Base-by-base conservation (phyloP, 2,797 vertebrate genomes). In the Dryobates pubescens region DNA sequence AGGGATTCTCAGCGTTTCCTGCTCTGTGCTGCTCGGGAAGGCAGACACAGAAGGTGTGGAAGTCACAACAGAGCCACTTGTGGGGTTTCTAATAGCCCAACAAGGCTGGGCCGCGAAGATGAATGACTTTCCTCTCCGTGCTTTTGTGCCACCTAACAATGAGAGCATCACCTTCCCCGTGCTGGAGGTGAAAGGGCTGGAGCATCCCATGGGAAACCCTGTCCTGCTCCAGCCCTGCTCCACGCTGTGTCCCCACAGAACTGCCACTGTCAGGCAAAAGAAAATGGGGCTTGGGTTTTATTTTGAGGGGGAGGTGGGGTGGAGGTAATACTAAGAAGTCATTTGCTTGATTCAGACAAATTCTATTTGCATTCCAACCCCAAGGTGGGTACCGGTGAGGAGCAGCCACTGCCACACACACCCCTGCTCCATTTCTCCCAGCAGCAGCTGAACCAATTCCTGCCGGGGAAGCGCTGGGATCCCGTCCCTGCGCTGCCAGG, bases 361-460 rank as follows among this genome's bases (percentile, higher is more conserved):
- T 53, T 2, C 2, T 0, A 2, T 26, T 16, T 22, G 27, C 27
- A 0, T 41, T 14, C 10, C 70, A 8, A 1, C 1, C 0, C 5
- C 15, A 1, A 3, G 1, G 7, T 13, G n/a, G 65, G 45, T 47
- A n/a, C 23, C 6, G 3, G 41, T 1, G 29, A 20, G 78, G 57
- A 72, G 84, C 6, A 1, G 63, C 82, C 3, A 61, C 67, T 10
- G 74, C 79, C 3, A 12, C 17, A 1, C 27, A 12, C 17, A 1
- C 20, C 36, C 19, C 0, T 1, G 51, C 90, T 2, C 54, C 17
- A 1, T 12, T 23, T 8, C 36, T 17, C 54, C 32, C 9, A 2
- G 62, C 32, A 54, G 58, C 69, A 47, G 58, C 23, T 1, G 32
- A 6, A 38, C 29, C 75, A 8, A 47, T 24, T 23, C 67, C 45